Evolutionary conservation across 2,888 invertebrate genomes (phyloP).

Genomic region (Leptopilina drosophilae): DNA sequence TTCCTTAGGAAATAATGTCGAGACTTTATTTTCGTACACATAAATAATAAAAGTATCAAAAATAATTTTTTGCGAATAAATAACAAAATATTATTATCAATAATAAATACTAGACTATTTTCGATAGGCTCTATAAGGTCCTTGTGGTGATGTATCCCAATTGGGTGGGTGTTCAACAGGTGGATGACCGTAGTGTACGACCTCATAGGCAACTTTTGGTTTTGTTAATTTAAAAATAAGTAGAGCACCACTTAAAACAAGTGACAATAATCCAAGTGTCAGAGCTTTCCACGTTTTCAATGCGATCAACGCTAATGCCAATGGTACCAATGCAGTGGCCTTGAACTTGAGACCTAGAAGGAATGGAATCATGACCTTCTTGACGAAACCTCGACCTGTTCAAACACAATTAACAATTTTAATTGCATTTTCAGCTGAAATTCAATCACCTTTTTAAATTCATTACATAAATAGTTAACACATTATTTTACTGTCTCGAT

Average conservation of each 20-base stretch:
- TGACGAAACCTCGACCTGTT: conserved; percentile 88
- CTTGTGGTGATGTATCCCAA: conserved; percentile 73
- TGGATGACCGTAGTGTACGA: conserved; percentile 89
- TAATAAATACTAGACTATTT: conserved; percentile 64
- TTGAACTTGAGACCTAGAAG: conserved; percentile 91
- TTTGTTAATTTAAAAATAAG: conserved; percentile 92
- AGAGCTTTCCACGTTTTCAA: conserved; percentile 94
- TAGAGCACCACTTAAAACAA: conserved; percentile 91
- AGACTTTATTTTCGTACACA: conserved; percentile 63
- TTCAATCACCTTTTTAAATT: not conserved
- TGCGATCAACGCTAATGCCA: conserved; percentile 89
- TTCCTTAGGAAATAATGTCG: conserved; percentile 56
- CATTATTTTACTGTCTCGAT: too few species aligned
- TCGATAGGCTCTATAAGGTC: conserved; percentile 74
- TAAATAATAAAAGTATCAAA: conserved; percentile 54
- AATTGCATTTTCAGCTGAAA: not conserved
- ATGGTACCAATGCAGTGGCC: conserved; percentile 88
- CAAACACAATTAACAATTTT: conserved; percentile 11
- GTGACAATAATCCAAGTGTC: conserved; percentile 89
- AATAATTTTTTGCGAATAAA: conserved; percentile 61
- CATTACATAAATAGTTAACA: not conserved
- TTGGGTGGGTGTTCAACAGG: conserved; percentile 81
- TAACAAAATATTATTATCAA: conserved; percentile 60
- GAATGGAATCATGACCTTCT: conserved; percentile 91
- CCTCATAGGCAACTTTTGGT: conserved; percentile 93